These are phyloP conservation scores for Standfussiana lucernea DNA, from an alignment of 2,888 invertebrate species.

Conservation along the genomic window DNA sequence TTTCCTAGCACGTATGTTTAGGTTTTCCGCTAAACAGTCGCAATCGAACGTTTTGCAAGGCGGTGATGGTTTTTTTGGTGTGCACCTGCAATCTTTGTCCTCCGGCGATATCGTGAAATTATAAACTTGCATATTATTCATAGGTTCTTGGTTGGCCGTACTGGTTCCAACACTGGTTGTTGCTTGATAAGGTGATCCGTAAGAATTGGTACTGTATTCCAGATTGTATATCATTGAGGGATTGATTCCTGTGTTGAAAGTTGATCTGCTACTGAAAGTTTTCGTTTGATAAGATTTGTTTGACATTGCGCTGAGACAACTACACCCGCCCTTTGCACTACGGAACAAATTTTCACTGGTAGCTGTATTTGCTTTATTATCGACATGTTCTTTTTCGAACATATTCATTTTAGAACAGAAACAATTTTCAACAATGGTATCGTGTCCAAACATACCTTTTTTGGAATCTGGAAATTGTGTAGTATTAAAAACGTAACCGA, in stretches of 20 bases:
- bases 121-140: constrained; percentile 65
- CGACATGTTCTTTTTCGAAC: constrained; percentile 27
- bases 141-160: not conserved
- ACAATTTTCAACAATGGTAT: constrained; percentile 74
- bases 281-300: constrained; percentile 60
- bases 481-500: constrained; percentile 77
- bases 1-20: constrained; percentile 79
- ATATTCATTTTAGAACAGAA: constrained; percentile 63
- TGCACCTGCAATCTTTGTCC: constrained; percentile 85
- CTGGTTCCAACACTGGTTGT: constrained; percentile 17
- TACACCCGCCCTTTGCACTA: constrained; percentile 61
- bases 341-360: constrained; percentile 43
- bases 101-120: constrained; percentile 78
- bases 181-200: not conserved
- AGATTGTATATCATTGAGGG: constrained; percentile 48
- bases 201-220: not conserved
- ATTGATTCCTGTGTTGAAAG: constrained; percentile 62
- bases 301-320: constrained; percentile 63
- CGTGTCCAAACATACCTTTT: constrained; percentile 73
- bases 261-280: constrained; percentile 56
- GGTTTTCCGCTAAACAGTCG: constrained; percentile 80
- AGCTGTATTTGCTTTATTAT: constrained; percentile 29
- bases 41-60: constrained; percentile 86
- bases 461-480: constrained; percentile 75
- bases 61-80: constrained; percentile 82